Evolutionary conservation across 2,888 invertebrate species (phyloP).

Genomic region (Lasioglossum pauxillum): DNA sequence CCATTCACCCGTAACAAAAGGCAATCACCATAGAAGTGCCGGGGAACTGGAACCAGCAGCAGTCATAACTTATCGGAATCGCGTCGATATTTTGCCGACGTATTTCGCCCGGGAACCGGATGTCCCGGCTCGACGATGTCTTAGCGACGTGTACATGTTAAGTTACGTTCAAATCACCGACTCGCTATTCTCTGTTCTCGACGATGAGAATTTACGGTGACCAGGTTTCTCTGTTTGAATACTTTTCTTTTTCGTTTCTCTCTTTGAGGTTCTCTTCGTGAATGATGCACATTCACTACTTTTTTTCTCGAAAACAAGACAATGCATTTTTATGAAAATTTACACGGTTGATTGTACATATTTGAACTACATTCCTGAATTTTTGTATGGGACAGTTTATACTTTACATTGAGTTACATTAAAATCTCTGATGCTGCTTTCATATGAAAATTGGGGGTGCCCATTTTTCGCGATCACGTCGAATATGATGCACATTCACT

Average conservation of each 20-base stretch:
- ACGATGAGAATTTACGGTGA: not conserved
- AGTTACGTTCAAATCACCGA: not conserved
- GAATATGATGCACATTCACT: too few species aligned
- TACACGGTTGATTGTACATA: not conserved
- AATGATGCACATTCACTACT: not conserved
- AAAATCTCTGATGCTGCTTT: not conserved
- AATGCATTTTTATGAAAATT: not conserved
- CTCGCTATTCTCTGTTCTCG: not conserved
- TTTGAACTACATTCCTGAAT: not conserved
- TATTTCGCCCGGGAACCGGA: conserved; percentile 51
- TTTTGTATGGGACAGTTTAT: not conserved
- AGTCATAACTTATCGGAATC: conserved; percentile 78
- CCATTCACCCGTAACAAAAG: conserved; percentile 80
- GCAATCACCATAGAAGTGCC: conserved; percentile 78
- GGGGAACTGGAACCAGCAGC: conserved; percentile 72
- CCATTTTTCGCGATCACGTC: not conserved
- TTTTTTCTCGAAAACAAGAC: not conserved
- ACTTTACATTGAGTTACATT: not conserved
- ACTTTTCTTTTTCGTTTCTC: too few species aligned
- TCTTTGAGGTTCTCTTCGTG: too few species aligned
- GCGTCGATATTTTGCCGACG: conserved; percentile 74
- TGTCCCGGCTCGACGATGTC: not conserved
- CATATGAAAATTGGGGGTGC: not conserved
- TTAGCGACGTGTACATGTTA: not conserved
- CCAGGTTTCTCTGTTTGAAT: not conserved